Evolutionary conservation across 2,888 invertebrate species (phyloP).

Genomic region (Caenorhabditis afra): DNA sequence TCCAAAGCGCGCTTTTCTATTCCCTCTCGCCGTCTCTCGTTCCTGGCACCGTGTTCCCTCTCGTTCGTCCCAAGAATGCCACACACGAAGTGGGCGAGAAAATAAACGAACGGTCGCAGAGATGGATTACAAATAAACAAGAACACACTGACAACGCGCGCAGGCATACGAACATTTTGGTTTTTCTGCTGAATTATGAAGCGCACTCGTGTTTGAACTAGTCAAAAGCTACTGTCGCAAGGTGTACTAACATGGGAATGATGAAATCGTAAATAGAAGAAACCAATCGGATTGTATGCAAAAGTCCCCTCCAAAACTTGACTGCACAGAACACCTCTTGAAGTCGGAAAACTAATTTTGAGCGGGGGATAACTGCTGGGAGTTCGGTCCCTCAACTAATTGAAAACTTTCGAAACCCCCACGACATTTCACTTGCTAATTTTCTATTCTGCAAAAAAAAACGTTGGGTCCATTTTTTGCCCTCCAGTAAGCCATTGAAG

Average conservation of each 20-base stretch:
- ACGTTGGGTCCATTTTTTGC: conserved; percentile 14
- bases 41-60: not conserved
- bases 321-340: too few species aligned
- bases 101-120: not conserved
- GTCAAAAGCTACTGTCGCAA: not conserved
- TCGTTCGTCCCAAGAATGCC: conserved; percentile 7
- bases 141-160: not conserved
- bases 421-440: not conserved
- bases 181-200: not conserved
- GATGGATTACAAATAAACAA: conserved; percentile 33
- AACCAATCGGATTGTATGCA: not conserved
- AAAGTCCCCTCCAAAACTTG: too few species aligned
- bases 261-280: not conserved
- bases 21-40: not conserved
- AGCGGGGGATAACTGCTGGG: too few species aligned
- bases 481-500: conserved; percentile 36
- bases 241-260: not conserved
- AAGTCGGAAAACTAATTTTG: too few species aligned
- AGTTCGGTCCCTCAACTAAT: not conserved
- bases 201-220: not conserved
- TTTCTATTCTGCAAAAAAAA: not conserved
- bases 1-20: not conserved
- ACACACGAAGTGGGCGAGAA: conserved; percentile 10
- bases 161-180: not conserved
- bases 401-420: not conserved